Evolutionary conservation across 2,888 invertebrate genomes (phyloP).

Genomic region (Globia sparganii): DNA sequence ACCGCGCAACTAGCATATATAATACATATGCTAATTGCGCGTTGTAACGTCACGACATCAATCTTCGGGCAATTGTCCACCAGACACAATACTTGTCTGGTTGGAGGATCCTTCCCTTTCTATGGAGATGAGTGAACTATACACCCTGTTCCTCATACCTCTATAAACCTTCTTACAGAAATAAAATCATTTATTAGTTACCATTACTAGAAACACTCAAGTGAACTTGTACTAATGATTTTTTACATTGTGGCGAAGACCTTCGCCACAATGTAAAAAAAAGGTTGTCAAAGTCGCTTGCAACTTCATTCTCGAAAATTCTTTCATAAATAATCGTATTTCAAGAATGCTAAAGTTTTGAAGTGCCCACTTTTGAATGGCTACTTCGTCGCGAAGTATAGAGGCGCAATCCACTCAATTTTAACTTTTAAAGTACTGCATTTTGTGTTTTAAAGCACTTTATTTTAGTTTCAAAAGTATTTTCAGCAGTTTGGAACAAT

Average conservation of each 20-base stretch:
- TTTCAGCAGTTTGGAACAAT: conserved; percentile 44
- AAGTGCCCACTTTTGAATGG: conserved; percentile 51
- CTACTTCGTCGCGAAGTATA: conserved; percentile 32
- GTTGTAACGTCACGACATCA: too few relatives aligned
- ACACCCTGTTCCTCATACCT: too few relatives aligned
- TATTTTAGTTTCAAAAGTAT: conserved; percentile 51
- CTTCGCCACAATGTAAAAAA: too few relatives aligned
- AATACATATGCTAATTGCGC: too few relatives aligned
- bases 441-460: conserved; percentile 53
- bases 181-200: not conserved
- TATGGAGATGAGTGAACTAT: too few relatives aligned
- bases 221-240: conserved; percentile 7
- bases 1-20: too few relatives aligned
- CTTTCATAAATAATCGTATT: conserved; percentile 58
- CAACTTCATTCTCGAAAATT: conserved; percentile 32
- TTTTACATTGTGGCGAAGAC: conserved; percentile 19
- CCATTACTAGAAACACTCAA: not conserved
- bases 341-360: conserved; percentile 45
- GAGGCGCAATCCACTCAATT: conserved; percentile 39
- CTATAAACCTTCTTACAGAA: not conserved
- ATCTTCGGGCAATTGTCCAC: too few relatives aligned
- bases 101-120: too few relatives aligned
- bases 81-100: too few relatives aligned
- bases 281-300: conserved; percentile 43
- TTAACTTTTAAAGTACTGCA: conserved; percentile 59